Evolutionary conservation across 2,888 invertebrate species (phyloP).

Genomic region (Ceraclea dissimilis): DNA sequence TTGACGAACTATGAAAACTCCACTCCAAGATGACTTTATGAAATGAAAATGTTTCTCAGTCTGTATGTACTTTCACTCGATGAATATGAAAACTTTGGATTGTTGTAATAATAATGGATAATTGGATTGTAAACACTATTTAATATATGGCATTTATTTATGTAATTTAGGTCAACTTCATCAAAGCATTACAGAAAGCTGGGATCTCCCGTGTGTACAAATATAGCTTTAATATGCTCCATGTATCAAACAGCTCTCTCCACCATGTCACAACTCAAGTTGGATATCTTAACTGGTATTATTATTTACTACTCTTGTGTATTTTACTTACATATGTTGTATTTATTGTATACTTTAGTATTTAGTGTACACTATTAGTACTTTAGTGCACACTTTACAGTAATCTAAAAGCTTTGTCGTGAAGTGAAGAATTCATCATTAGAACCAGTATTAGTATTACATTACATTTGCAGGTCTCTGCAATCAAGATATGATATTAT

Average conservation of each 20-base stretch:
- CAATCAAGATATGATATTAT: constrained; percentile 85
- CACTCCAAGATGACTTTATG: too few relatives aligned
- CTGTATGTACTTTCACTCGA: too few relatives aligned
- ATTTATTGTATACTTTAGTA: background rate
- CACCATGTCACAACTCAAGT: constrained; percentile 81
- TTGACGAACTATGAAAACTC: too few relatives aligned
- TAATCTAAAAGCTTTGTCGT: background rate
- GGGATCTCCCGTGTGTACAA: constrained; percentile 73
- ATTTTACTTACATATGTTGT: constrained; percentile 4
- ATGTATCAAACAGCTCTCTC: constrained; percentile 87
- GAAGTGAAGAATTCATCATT: too few relatives aligned
- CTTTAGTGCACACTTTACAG: background rate
- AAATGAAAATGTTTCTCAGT: too few relatives aligned
- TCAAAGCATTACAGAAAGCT: constrained; percentile 65
- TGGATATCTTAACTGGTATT: constrained; percentile 86
- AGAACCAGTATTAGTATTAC: too few relatives aligned
- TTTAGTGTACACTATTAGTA: too few relatives aligned
- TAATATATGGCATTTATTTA: too few relatives aligned
- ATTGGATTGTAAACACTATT: too few relatives aligned
- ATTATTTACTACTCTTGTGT: constrained; percentile 1
- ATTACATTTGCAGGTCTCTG: constrained; percentile 63
- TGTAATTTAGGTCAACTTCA: constrained; percentile 49
- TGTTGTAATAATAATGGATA: too few relatives aligned
- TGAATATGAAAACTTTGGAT: too few relatives aligned
- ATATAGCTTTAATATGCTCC: constrained; percentile 80